Percentiles rank a stretch among this genome's conserved stretches.
These are phyloP conservation scores for Poecilus cupreus DNA, from an alignment of 2,888 invertebrate species.

Conservation along the genomic window DNA sequence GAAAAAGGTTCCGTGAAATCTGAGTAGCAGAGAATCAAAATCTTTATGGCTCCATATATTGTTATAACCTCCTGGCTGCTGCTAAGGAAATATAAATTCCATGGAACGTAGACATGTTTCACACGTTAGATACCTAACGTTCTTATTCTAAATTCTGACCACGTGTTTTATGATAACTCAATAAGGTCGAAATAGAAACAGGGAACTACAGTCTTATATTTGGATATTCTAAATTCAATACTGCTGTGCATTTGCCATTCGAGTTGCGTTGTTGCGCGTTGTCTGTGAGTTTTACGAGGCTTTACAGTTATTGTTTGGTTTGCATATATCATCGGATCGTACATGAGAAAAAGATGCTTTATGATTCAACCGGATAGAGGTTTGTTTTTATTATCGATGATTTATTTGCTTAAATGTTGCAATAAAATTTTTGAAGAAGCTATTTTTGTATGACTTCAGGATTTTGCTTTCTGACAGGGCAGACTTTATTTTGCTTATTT, in stretches of 20 bases:
- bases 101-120: neutral
- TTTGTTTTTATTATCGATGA: conserved; percentile 41
- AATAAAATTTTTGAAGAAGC: conserved; percentile 17
- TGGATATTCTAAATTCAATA: conserved; percentile 50
- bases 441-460: neutral
- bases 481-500: no score
- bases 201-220: conserved; percentile 28
- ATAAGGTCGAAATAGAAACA: neutral
- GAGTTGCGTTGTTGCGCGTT: neutral
- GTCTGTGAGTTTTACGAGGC: conserved; percentile 39
- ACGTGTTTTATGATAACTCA: conserved; percentile 28
- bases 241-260: conserved; percentile 10
- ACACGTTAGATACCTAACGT: conserved; percentile 6
- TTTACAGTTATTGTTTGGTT: conserved; percentile 50
- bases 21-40: conserved; percentile 9
- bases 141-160: conserved; percentile 13
- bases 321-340: conserved; percentile 48
- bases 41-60: conserved; percentile 7
- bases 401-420: conserved; percentile 18
- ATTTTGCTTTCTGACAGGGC: no score
- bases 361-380: conserved; percentile 1
- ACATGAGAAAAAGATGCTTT: conserved; percentile 38
- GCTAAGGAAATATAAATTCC: conserved; percentile 6
- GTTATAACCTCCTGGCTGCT: neutral
- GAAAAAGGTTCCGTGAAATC: neutral